Percentiles rank a stretch among this genome's conserved stretches.
phyloP scores from a whole-genome alignment of 2,113 vertebrate genomes.

The Vulpes ferrilata region DNA sequence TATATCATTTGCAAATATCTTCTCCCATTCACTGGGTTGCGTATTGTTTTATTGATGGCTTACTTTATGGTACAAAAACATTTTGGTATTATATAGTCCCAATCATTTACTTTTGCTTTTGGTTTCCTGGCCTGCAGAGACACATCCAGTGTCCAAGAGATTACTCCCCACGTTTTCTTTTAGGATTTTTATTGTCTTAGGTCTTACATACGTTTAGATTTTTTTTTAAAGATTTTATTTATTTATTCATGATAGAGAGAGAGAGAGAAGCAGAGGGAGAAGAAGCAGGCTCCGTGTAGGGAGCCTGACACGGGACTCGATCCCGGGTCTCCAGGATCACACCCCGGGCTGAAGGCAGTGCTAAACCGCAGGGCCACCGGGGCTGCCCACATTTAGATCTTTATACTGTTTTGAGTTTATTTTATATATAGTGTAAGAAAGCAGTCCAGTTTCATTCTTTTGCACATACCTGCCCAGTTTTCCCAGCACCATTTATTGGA shows the following conservation, averaged over 20 bases:
- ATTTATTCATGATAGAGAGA: too few relatives aligned
- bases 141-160: neutral
- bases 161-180: neutral
- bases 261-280: too few relatives aligned
- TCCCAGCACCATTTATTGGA: neutral
- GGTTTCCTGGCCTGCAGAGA: neutral
- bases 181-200: neutral
- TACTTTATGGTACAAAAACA: neutral
- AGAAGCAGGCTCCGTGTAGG: too few relatives aligned
- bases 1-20: neutral
- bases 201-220: neutral
- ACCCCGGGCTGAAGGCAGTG: too few relatives aligned
- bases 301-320: too few relatives aligned
- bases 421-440: neutral
- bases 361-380: too few relatives aligned
- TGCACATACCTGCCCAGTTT: neutral
- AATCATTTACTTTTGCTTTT: neutral
- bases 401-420: neutral
- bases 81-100: neutral
- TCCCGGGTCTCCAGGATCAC: too few relatives aligned
- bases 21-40: neutral
- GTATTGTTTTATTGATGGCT: neutral
- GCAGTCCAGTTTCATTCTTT: neutral
- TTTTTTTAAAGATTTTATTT: too few relatives aligned
- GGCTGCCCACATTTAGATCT: neutral